Evolutionary conservation across 2,797 vertebrate genomes (phyloP).

Genomic region (Gymnothorax reevesii): DNA sequence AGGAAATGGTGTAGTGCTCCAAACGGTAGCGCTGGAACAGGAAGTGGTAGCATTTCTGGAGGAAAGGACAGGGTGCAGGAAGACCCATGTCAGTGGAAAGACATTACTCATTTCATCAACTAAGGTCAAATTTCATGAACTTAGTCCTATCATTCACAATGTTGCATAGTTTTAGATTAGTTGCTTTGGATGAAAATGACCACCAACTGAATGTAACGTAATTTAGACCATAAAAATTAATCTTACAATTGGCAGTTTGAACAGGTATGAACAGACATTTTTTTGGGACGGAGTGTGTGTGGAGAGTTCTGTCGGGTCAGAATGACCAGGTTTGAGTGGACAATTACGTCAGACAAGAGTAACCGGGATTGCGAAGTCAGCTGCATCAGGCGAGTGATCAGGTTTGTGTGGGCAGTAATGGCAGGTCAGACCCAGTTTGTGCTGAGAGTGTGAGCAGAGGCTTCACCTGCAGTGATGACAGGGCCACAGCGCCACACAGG

Average conservation of each 20-base stretch:
- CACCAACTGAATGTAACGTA: too few relatives aligned
- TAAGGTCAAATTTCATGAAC: neutral
- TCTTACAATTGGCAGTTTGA: neutral
- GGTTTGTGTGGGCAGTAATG: neutral
- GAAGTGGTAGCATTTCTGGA: slow-evolving; percentile 98
- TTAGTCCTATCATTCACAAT: neutral
- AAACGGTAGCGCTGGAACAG: slow-evolving; percentile 93
- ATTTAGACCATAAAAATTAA: neutral
- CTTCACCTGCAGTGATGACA: slow-evolving; percentile 91
- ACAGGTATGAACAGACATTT: too few relatives aligned
- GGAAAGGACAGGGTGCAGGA: slow-evolving; percentile 32
- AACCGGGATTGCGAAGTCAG: neutral
- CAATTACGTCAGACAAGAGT: neutral
- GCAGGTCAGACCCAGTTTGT: too few relatives aligned
- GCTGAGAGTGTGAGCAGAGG: neutral
- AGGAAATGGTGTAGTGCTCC: slow-evolving; percentile 96
- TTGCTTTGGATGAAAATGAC: too few relatives aligned
- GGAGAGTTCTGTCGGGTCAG: neutral
- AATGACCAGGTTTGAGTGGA: neutral
- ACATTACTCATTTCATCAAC: neutral
- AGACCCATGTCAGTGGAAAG: neutral
- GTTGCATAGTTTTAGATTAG: neutral
- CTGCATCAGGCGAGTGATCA: neutral
- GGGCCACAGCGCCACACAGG: slow-evolving; percentile 87
- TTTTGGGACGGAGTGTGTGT: neutral